Percentiles rank a stretch among this genome's conserved stretches.
phyloP scores from a whole-genome alignment of 2,113 vertebrate genomes.

The Chaetodon trifascialis region DNA sequence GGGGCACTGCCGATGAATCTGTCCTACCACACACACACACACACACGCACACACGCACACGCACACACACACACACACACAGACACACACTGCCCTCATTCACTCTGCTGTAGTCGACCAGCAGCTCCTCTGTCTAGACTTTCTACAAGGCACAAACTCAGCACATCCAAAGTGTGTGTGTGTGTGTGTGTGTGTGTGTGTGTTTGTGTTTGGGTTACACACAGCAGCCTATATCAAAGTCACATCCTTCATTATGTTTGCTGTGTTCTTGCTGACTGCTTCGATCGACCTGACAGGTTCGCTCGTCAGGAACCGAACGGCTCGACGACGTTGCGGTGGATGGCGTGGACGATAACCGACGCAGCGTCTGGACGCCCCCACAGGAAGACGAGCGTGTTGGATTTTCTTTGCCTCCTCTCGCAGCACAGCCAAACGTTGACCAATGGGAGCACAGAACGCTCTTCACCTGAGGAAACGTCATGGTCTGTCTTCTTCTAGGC shows the following conservation, averaged over 20 bases:
- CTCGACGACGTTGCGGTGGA: no score
- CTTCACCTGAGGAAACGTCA: no score
- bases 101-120: slow-evolving; percentile 1
- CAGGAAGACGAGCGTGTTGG: no score
- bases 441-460: no score
- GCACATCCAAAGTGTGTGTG: neutral
- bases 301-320: no score
- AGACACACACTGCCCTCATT: slow-evolving; percentile 24
- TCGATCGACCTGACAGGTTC: no score
- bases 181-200: neutral
- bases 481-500: no score
- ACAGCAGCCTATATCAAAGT: neutral
- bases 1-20: neutral
- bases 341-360: no score
- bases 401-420: no score
- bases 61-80: slow-evolving; percentile 15
- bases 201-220: neutral
- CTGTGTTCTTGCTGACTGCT: neutral
- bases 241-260: neutral
- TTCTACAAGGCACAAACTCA: slow-evolving; percentile 2
- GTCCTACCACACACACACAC: neutral
- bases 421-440: no score
- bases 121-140: slow-evolving; percentile 12
- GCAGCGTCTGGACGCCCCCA: no score
- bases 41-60: neutral